Evolutionary conservation across 1,140 invertebrate genomes (phyloP).

Genomic region (Protaetia brevitarsis): DNA sequence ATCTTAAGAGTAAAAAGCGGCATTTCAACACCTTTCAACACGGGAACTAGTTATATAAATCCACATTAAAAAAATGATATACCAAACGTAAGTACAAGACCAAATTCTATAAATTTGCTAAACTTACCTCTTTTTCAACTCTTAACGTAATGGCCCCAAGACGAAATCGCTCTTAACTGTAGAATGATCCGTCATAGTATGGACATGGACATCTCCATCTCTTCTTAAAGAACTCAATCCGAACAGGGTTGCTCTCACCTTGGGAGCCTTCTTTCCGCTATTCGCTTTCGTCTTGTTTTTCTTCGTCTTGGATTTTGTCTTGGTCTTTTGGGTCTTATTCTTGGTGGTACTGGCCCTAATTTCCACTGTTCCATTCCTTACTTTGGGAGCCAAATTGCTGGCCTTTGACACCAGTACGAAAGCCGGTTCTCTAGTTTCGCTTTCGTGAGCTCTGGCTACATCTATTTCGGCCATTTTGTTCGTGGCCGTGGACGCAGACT

Average conservation of each 20-base stretch:
- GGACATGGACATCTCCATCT: constrained; percentile 74
- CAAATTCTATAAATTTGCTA: neutral
- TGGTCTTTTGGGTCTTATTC: constrained; percentile 29
- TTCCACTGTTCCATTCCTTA: constrained; percentile 9
- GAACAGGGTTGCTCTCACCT: constrained; percentile 73
- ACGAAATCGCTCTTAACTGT: constrained; percentile 78
- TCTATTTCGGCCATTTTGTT: constrained; percentile 39
- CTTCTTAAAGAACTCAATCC: constrained; percentile 72
- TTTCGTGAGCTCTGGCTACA: constrained; percentile 33
- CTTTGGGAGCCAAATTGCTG: neutral
- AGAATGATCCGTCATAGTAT: constrained; percentile 72
- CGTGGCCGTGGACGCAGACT: constrained; percentile 15
- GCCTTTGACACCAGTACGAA: constrained; percentile 45
- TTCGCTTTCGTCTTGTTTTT: constrained; percentile 51
- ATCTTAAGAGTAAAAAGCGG: no score
- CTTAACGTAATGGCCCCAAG: constrained; percentile 73
- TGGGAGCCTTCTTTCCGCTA: constrained; percentile 52
- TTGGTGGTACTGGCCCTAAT: constrained; percentile 19
- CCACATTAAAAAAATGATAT: no score
- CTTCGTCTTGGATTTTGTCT: constrained; percentile 18
- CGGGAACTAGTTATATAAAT: no score
- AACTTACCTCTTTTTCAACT: constrained; percentile 71
- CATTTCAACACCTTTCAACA: no score
- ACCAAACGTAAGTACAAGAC: no score
- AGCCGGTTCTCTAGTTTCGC: constrained; percentile 37